A percentile compares a stretch with the other conserved stretches of the same genome.
Evolutionary conservation across 2,888 invertebrate genomes (phyloP).

Genomic region (Celastrina argiolus): DNA sequence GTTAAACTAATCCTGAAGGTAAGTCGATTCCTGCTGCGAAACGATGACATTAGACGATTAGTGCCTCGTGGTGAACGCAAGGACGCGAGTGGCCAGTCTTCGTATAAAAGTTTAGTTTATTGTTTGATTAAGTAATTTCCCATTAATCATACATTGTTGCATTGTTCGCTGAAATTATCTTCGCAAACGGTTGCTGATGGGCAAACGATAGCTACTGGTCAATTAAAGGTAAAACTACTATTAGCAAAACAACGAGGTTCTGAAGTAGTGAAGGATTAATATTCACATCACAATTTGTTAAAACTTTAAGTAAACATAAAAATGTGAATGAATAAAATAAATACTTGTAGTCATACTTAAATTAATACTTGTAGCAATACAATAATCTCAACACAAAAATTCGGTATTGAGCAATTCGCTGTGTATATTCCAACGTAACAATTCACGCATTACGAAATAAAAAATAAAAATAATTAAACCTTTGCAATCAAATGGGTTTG

Average conservation of each 20-base stretch:
- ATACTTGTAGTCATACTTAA: background rate
- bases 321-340: background rate
- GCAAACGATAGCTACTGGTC: constrained; percentile 6
- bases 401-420: constrained; percentile 1
- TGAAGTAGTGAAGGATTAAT: too few relatives aligned
- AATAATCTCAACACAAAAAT: background rate
- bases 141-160: constrained; percentile 32
- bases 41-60: constrained; percentile 53
- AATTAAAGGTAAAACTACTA: background rate
- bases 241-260: background rate
- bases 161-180: constrained; percentile 26
- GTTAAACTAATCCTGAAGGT: constrained; percentile 57
- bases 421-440: background rate
- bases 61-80: constrained; percentile 65
- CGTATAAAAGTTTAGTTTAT: constrained; percentile 28
- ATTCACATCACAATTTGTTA: background rate
- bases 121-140: constrained; percentile 38
- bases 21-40: constrained; percentile 62
- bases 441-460: constrained; percentile 5
- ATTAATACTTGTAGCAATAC: background rate
- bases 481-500: constrained; percentile 25
- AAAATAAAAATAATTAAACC: constrained; percentile 2
- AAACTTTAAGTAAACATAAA: background rate
- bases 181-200: background rate
- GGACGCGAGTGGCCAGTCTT: constrained; percentile 52